Conservation (phyloP, 2,113 vertebrate species). For the Benitochromis conjunctus region DNA sequence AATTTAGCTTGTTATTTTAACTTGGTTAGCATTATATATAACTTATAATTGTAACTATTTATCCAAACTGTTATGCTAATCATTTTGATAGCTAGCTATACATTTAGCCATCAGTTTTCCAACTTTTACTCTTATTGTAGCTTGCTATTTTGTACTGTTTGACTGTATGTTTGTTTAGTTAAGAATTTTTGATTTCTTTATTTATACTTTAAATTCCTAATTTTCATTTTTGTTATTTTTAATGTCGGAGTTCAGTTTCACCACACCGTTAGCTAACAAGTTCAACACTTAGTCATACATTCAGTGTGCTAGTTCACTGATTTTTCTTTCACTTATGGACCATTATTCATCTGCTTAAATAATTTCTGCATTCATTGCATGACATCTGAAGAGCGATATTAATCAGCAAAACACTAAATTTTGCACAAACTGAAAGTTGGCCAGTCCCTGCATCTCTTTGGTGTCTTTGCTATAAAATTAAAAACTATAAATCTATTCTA, state of each 20-base stretch:
- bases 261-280: no score
- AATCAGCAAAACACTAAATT: background rate
- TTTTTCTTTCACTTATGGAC: no score
- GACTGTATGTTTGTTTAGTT: background rate
- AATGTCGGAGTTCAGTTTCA: background rate
- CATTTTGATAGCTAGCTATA: background rate
- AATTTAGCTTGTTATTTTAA: background rate
- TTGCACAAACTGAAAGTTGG: background rate
- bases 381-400: no score
- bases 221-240: background rate
- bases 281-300: no score
- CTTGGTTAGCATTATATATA: background rate
- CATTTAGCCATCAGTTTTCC: background rate
- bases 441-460: background rate
- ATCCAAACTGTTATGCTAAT: background rate
- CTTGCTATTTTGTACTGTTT: background rate
- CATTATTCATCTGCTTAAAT: no score
- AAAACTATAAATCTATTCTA: background rate
- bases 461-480: background rate
- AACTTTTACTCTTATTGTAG: background rate
- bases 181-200: background rate
- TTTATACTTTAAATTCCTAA: background rate
- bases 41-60: background rate
- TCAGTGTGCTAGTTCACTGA: no score
- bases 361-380: no score